Evolutionary conservation across 2,113 vertebrate species (phyloP), one percentile per base, ranked within the genome.

Genomic region (Ailuropoda melanoleuca): DNA sequence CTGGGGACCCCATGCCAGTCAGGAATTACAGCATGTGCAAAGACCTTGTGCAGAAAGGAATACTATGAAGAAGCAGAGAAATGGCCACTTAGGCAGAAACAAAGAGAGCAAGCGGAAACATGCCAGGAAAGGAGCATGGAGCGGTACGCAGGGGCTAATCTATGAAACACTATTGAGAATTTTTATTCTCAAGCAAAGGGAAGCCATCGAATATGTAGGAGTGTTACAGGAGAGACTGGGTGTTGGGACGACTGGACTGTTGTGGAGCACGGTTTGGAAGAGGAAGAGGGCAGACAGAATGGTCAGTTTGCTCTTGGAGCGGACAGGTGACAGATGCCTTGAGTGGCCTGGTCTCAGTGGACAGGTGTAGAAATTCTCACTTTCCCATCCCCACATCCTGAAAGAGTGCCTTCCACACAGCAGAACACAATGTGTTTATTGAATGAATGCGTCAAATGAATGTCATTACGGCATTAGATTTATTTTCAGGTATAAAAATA

Each of bases 71-170:
- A 55, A 19, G 37, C 26, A 55, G n/a, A 19, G 7, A 56, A 31
- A 48, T 55, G 39, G 46, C 15, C n/a, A 15, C 19, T 2, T 3
- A 24, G 46, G 17, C 12, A 37, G 26, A 90, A 46, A 21, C 26
- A 37, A 0, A 7, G 4, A 9, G 5, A 70, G 23, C 29, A 77
- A n/a, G 50, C 1, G 24, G 15, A 24, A 18, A 21, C 0, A 1
- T 7, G 34, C 37, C 68, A 37, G 15, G 19, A 58, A 37, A 37
- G 2, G 14, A 23, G 0, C 9, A 15, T 3, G 18, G 17, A 7
- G 23, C 18, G 53, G 31, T 21, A 19, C 29, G 9, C 0, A 0
- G 50, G 10, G 37, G 19, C 3, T 8, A 24, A 29, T 29, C 6
- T 39, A 14, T 1, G 3, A 34, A 43, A 60, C 17, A 55, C 26